These are phyloP conservation scores for Hippasteria phrygiana DNA, from an alignment of 53 echinoderm and acorn worm species.

Conservation along the genomic window DNA sequence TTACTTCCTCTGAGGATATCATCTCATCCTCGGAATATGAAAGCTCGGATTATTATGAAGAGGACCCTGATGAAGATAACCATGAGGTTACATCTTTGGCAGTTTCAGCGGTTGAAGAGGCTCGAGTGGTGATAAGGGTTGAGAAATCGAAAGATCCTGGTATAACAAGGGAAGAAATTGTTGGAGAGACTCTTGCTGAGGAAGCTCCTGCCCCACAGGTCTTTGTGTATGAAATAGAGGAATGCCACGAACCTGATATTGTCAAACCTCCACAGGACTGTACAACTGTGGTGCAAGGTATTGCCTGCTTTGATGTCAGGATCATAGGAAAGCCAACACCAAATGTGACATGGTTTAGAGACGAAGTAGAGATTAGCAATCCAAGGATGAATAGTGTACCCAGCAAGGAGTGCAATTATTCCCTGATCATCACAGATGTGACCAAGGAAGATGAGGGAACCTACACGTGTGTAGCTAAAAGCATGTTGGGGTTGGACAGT, in stretches of 20 bases:
- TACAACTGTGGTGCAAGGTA: conserved; percentile 83
- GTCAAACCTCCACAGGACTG: conserved; percentile 92
- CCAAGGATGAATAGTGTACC: conserved; percentile 51
- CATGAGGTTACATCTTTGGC: neutral
- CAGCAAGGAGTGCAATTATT: conserved; percentile 35
- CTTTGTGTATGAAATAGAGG: conserved; percentile 13
- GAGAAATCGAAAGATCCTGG: conserved; percentile 14
- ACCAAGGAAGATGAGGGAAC: conserved; percentile 59
- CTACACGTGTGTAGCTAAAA: conserved; percentile 64
- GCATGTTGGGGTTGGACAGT: conserved; percentile 60
- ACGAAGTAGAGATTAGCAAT: conserved; percentile 75
- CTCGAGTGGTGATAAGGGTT: conserved; percentile 15
- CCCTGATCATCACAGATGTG: conserved; percentile 61
- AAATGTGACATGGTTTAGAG: conserved; percentile 83
- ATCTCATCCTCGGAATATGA: conserved; percentile 59
- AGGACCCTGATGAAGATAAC: neutral
- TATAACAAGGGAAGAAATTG: neutral
- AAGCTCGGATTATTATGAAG: conserved; percentile 26
- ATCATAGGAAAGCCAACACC: conserved; percentile 87
- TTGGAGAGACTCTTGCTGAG: conserved; percentile 5
- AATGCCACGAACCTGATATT: conserved; percentile 71
- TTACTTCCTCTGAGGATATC: conserved; percentile 42
- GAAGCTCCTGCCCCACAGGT: neutral
- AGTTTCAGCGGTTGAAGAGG: conserved; percentile 30
- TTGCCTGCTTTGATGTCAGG: conserved; percentile 89